These are phyloP conservation scores for Datnioides undecimradiatus DNA, from an alignment of 2,113 vertebrate genomes.

Conservation along the genomic window DNA sequence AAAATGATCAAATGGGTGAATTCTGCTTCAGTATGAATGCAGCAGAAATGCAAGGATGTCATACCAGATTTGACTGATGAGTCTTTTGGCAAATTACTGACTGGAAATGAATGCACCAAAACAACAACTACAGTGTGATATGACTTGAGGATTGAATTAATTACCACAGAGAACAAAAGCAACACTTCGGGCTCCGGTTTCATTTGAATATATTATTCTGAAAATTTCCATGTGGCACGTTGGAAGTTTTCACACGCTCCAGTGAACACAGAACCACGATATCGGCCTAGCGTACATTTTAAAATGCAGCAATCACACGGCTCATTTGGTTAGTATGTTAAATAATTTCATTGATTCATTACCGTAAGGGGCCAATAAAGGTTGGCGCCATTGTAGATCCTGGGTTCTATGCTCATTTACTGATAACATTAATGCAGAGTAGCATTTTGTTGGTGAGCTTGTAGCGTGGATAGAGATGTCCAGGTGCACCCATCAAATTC, in stretches of 20 bases:
- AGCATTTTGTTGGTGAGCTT: slow-evolving; percentile 38
- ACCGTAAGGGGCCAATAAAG: not conserved
- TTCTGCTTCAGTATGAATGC: not conserved
- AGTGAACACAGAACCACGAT: not conserved
- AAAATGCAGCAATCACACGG: not conserved
- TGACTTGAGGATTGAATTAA: slow-evolving; percentile 49
- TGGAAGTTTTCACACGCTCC: slow-evolving; percentile 21
- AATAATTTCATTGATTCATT: slow-evolving; percentile 13
- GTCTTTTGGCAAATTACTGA: slow-evolving; percentile 43
- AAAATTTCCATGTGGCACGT: slow-evolving; percentile 16
- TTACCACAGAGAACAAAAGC: slow-evolving; percentile 58
- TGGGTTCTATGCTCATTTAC: slow-evolving; percentile 24
- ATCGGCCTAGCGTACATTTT: not conserved
- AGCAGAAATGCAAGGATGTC: slow-evolving; percentile 3
- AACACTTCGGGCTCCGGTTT: slow-evolving; percentile 38
- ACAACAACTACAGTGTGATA: slow-evolving; percentile 48
- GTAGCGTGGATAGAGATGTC: not conserved
- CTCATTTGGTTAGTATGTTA: not conserved
- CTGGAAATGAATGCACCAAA: slow-evolving; percentile 53
- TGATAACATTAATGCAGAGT: slow-evolving; percentile 41
- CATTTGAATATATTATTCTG: slow-evolving; percentile 43
- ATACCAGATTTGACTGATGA: slow-evolving; percentile 52
- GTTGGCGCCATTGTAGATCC: not conserved
- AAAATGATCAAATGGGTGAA: not conserved
- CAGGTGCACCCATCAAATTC: slow-evolving; percentile 56